A percentile compares a stretch with the other conserved stretches of the same genome.
Conservation (phyloP, 1,140 invertebrate species). For the Teleogryllus occipitalis region DNA sequence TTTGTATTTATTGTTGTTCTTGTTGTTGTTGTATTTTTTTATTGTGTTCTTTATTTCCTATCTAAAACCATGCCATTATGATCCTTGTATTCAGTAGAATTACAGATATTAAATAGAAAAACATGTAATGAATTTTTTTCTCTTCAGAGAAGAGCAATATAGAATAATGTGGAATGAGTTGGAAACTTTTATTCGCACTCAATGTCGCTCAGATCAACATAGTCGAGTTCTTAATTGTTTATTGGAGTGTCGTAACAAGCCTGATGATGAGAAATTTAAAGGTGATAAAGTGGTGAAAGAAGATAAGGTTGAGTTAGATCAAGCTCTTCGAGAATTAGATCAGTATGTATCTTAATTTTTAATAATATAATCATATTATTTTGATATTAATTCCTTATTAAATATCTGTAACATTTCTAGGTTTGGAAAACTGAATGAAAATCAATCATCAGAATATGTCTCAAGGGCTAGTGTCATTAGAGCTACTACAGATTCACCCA, state of each 20-base stretch:
- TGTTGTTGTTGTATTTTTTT: too few species aligned
- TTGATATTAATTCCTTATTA: neutral
- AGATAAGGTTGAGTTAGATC: slow-evolving; percentile 56
- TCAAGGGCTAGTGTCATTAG: slow-evolving; percentile 59
- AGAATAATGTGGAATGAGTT: slow-evolving; percentile 81
- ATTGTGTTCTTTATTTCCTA: too few species aligned
- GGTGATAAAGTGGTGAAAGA: slow-evolving; percentile 40
- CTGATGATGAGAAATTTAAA: slow-evolving; percentile 32
- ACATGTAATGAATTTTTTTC: neutral
- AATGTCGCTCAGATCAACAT: slow-evolving; percentile 62
- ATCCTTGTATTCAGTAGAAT: neutral
- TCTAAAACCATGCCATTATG: too few species aligned
- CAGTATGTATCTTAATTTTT: slow-evolving; percentile 34
- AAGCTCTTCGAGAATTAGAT: slow-evolving; percentile 49
- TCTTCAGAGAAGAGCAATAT: slow-evolving; percentile 75
- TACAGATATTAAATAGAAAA: neutral
- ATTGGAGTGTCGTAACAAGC: slow-evolving; percentile 62
- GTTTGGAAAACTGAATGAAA: slow-evolving; percentile 15
- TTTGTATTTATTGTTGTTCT: too few species aligned
- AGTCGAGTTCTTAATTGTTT: slow-evolving; percentile 73
- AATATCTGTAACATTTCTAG: neutral
- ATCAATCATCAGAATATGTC: slow-evolving; percentile 26
- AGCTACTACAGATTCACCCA: slow-evolving; percentile 72
- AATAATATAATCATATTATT: too few species aligned
- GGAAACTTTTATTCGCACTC: slow-evolving; percentile 71